A percentile compares a stretch with the other conserved stretches of the same genome.
Evolutionary conservation across 2,888 invertebrate genomes (phyloP).

Genomic region (Cerastoderma edule): DNA sequence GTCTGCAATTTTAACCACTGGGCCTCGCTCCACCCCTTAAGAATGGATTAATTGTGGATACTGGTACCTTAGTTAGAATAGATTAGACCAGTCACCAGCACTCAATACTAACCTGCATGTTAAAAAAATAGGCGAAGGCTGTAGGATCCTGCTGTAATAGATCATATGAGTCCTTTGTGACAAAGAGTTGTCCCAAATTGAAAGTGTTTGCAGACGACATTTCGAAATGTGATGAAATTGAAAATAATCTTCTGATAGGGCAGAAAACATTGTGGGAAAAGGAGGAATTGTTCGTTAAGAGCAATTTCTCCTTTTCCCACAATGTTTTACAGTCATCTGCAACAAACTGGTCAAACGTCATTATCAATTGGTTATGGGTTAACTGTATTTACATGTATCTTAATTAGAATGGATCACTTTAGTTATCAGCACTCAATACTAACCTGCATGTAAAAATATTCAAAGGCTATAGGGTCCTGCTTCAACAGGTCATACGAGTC

Average conservation of each 20-base stretch:
- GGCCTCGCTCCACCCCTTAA: no score
- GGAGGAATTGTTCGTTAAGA: not conserved
- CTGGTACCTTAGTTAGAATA: not conserved
- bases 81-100: not conserved
- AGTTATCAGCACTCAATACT: slow-evolving; percentile 23
- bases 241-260: no score
- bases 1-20: no score
- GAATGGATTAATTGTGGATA: not conserved
- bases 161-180: slow-evolving; percentile 93
- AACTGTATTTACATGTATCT: not conserved
- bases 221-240: no score
- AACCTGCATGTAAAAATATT: slow-evolving; percentile 93
- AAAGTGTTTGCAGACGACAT: no score
- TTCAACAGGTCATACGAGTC: slow-evolving; percentile 93
- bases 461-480: slow-evolving; percentile 92
- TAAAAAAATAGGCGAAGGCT: slow-evolving; percentile 95
- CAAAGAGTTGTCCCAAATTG: no score
- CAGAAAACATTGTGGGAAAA: not conserved
- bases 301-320: not conserved
- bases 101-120: slow-evolving; percentile 87
- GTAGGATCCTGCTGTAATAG: slow-evolving; percentile 92
- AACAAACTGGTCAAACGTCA: no score
- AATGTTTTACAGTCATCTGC: not conserved
- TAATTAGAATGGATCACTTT: no score
- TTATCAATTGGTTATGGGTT: no score